Base-by-base conservation (phyloP, 1,140 invertebrate species). In the Leptopilina clavipes region DNA sequence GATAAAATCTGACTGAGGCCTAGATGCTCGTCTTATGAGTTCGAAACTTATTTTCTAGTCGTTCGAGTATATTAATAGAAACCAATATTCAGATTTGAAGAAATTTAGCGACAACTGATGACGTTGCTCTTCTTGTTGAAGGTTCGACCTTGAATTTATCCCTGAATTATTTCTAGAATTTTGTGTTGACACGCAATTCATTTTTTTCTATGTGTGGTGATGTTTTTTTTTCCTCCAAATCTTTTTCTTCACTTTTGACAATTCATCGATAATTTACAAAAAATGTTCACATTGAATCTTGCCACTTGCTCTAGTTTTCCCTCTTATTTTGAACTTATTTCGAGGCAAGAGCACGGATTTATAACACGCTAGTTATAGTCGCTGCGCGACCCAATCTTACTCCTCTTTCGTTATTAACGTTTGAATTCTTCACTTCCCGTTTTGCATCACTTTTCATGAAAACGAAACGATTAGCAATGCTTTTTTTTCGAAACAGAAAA, bases 121-220 rank as follows among this genome's bases (percentile, higher is more conserved):
- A 83, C 73, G 37, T 40, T 40, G 70, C 19, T 1, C 25, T 31
- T 75, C 54, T 65, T 72, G 59, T 77, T 45, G 65, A 76, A 73
- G 70, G 71, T 44, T 45, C 74, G 73, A 83, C 85, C 85, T 87
- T 87, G 86, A 78, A 83, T 76, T 77, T 73, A 85, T 79, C 70
- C 72, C 79, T 70, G 59, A 74, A 22, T 81, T 87, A 86, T 85
- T 86, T 84, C 84, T 85, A 86, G 84, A 75, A 82, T 17, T 52
- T 54, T 14, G 79, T 78, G 82, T 81, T 78, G 65, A 79, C 71
- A 70, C 80, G 82, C 25, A 70, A 76, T 77, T 59, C 76, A 31
- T 48, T 75, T 81, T 44, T 8, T 43, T 45, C 65, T 43, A 73
- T 65, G 22, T 22, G 59, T 8, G 12, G 45, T 17, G 11, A 37